Conservation (phyloP, 2,797 vertebrate species). For the Fratercula arctica region DNA sequence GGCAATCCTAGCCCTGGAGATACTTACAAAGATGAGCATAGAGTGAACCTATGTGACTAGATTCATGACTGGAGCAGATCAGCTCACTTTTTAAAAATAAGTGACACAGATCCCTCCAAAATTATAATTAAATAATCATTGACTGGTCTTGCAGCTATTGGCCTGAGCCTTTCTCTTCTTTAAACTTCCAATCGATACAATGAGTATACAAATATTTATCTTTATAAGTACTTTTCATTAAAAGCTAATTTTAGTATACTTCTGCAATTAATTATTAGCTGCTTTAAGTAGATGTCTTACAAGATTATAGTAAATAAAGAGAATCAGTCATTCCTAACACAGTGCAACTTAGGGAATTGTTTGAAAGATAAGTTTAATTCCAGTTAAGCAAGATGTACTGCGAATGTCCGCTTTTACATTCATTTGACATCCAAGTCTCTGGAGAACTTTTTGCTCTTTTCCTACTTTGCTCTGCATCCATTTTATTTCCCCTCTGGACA, state of each 20-base stretch:
- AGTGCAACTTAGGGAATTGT: not conserved
- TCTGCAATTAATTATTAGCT: constrained; percentile 9
- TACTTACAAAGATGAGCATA: not conserved
- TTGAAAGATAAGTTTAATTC: constrained; percentile 4
- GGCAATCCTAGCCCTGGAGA: not conserved
- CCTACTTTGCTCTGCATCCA: not conserved
- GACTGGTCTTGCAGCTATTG: not conserved
- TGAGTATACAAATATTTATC: constrained; percentile 32
- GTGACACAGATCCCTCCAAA: not conserved
- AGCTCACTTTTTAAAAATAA: not conserved
- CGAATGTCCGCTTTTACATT: not conserved
- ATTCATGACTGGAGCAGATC: not conserved
- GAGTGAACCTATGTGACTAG: not conserved
- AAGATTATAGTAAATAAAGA: not conserved
- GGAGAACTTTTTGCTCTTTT: constrained; percentile 33
- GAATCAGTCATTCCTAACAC: not conserved
- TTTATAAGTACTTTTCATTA: constrained; percentile 20
- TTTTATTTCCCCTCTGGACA: constrained; percentile 23
- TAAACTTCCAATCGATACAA: not conserved
- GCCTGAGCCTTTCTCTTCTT: not conserved
- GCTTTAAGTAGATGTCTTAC: not conserved
- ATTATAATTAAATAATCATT: not conserved
- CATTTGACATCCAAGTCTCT: not conserved
- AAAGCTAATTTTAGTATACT: not conserved
- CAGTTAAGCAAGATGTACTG: not conserved